phyloP scores from a whole-genome alignment of 2,113 vertebrate genomes.

The Cygnus atratus region DNA sequence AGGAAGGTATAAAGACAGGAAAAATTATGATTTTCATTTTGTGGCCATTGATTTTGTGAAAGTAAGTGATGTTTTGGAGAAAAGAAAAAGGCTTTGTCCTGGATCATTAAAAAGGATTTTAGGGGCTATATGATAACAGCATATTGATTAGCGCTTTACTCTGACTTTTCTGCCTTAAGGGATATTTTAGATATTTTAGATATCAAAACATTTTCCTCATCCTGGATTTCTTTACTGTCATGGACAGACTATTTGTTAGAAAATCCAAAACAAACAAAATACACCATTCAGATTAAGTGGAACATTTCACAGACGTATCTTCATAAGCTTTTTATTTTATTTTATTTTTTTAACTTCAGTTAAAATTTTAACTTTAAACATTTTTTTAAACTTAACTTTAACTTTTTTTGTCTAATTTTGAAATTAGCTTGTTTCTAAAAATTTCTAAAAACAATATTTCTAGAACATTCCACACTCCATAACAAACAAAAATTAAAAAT shows the following conservation, averaged over 20 bases:
- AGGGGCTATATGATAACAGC: not conserved
- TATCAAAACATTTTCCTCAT: not conserved
- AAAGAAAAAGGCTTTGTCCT: not conserved
- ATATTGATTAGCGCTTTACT: not conserved
- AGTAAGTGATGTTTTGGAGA: not conserved
- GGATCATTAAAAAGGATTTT: not conserved
- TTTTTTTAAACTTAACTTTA: not conserved
- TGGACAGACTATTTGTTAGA: not conserved
- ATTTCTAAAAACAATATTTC: not conserved
- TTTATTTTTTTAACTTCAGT: not conserved
- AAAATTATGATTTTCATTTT: not conserved
- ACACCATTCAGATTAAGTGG: not conserved
- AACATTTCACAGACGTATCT: not conserved
- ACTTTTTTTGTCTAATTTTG: too few species aligned
- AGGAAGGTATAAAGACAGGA: not conserved
- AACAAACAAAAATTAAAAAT: not conserved
- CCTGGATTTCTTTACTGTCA: not conserved
- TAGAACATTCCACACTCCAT: not conserved
- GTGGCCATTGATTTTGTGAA: not conserved
- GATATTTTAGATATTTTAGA: not conserved
- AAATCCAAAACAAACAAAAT: not conserved
- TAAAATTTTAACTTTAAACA: too few species aligned
- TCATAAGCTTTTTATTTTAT: not conserved
- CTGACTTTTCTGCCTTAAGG: not conserved
- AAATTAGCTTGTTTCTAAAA: not conserved